Conservation (phyloP, 2,113 vertebrate species). For the Tinamus guttatus region DNA sequence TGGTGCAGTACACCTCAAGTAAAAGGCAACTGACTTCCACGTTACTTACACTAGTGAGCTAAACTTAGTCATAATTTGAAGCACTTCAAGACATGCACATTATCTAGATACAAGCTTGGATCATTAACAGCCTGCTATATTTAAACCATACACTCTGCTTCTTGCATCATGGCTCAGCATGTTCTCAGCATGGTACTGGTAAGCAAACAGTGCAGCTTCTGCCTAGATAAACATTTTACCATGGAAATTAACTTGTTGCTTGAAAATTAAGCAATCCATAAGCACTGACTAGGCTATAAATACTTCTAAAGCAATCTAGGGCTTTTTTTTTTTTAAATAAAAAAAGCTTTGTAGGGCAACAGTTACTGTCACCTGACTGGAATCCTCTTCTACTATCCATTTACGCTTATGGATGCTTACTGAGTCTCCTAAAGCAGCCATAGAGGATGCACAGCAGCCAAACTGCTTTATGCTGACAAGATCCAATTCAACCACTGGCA, state of each 20-base stretch:
- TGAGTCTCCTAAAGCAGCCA: neutral
- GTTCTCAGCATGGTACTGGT: neutral
- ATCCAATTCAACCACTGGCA: neutral
- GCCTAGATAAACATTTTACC: neutral
- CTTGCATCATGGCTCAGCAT: neutral
- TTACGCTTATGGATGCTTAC: neutral
- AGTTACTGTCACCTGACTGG: neutral
- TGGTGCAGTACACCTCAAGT: neutral
- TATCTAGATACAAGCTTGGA: constrained; percentile 24
- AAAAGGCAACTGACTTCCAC: neutral
- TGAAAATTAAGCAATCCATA: neutral
- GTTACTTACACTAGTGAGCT: neutral
- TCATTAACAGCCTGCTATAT: constrained; percentile 47
- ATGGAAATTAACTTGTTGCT: neutral
- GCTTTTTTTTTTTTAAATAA: neutral
- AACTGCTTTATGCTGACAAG: neutral
- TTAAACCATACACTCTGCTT: constrained; percentile 2
- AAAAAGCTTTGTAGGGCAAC: neutral
- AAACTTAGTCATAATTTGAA: constrained; percentile 46
- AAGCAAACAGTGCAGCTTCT: neutral
- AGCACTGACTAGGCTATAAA: neutral
- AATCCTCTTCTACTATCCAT: neutral
- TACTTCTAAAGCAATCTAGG: neutral
- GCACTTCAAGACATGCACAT: constrained; percentile 1
- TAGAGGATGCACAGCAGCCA: neutral